These are phyloP conservation scores for Caenorhabditis imperialis DNA, from an alignment of 2,888 invertebrate species.

Conservation along the genomic window DNA sequence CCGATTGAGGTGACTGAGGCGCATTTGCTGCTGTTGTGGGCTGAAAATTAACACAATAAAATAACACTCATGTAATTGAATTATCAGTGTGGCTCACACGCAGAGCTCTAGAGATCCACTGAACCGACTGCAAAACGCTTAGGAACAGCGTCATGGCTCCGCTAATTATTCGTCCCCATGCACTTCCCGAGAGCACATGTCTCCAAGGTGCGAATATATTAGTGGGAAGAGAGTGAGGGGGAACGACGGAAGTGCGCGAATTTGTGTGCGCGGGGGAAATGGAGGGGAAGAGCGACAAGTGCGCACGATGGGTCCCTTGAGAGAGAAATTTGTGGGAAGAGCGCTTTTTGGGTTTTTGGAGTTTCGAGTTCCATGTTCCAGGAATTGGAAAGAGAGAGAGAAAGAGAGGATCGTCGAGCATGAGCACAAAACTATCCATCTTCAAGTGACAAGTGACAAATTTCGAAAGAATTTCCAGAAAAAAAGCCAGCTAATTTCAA, in stretches of 20 bases:
- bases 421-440: no score
- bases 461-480: no score
- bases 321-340: slow-evolving; percentile 6
- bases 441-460: no score
- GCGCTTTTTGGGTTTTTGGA: slow-evolving; percentile 13
- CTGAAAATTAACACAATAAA: slow-evolving; percentile 10
- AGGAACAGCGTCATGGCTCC: slow-evolving; percentile 12
- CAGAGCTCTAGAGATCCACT: slow-evolving; percentile 19
- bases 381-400: no score
- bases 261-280: slow-evolving; percentile 13
- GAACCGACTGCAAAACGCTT: slow-evolving; percentile 22
- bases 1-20: slow-evolving; percentile 48
- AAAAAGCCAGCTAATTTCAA: no score
- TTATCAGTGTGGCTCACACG: slow-evolving; percentile 13
- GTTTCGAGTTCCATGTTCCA: no score
- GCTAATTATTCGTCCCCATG: slow-evolving; percentile 5
- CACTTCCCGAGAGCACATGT: no score
- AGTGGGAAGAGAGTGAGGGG: neutral
- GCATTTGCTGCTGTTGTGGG: slow-evolving; percentile 31
- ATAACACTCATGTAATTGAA: neutral
- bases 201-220: no score
- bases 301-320: slow-evolving; percentile 19
- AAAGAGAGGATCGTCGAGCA: no score
- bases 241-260: slow-evolving; percentile 19
- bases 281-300: slow-evolving; percentile 27